A percentile compares a stretch with the other conserved stretches of the same genome.
These are phyloP conservation scores for Galbula dea DNA, from an alignment of 2,113 vertebrate species.

Conservation along the genomic window DNA sequence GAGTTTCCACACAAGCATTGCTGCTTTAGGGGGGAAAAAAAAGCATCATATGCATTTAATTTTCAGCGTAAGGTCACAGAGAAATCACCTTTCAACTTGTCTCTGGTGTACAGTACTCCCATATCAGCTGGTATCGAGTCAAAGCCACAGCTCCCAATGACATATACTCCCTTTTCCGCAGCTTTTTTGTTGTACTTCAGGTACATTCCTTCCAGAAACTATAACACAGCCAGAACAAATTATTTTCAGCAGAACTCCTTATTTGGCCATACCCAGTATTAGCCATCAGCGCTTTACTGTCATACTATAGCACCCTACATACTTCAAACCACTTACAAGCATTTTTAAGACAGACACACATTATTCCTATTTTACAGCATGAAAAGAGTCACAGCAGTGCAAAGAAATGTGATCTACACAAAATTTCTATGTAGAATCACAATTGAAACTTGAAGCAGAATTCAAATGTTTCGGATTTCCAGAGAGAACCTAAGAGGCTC, in stretches of 20 bases:
- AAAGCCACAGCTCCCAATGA: constrained; percentile 94
- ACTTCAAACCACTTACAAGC: neutral
- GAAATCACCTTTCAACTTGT: constrained; percentile 74
- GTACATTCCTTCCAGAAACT: constrained; percentile 93
- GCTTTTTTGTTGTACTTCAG: constrained; percentile 86
- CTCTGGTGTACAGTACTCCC: constrained; percentile 89
- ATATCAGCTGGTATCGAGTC: constrained; percentile 95
- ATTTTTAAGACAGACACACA: neutral
- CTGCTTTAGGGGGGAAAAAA: neutral
- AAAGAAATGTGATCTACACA: neutral
- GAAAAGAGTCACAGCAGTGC: neutral
- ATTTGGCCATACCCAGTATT: neutral
- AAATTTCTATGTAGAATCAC: neutral
- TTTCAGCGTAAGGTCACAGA: neutral
- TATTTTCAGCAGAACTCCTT: neutral
- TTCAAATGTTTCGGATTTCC: neutral
- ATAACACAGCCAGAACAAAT: constrained; percentile 53
- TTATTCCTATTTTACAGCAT: neutral
- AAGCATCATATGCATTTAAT: neutral
- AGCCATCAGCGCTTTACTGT: fast-evolving
- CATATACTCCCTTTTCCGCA: constrained; percentile 86
- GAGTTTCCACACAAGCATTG: neutral
- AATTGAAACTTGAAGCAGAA: neutral
- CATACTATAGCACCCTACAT: neutral
- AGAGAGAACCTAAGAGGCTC: neutral